Conservation (phyloP, 1,140 invertebrate species). For the Drosophila pseudoananassae region DNA sequence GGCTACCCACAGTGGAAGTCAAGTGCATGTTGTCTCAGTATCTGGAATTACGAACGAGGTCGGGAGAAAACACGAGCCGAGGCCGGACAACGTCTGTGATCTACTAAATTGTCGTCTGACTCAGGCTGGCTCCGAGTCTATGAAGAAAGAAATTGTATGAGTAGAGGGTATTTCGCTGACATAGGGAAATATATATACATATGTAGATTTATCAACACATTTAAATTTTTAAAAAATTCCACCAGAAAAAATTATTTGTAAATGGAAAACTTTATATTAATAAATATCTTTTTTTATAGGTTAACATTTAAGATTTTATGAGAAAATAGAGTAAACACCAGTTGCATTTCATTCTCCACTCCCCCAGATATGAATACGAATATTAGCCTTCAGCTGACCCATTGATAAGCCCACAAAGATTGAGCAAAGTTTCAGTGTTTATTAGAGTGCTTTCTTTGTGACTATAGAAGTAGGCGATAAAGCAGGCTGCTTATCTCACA, state of each 20-base stretch:
- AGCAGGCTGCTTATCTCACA: slow-evolving; percentile 43
- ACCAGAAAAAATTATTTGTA: too few species aligned
- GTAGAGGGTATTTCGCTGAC: slow-evolving; percentile 23
- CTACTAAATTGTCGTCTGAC: slow-evolving; percentile 45
- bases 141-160: slow-evolving; percentile 50
- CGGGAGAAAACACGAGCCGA: slow-evolving; percentile 14
- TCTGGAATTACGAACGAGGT: slow-evolving; percentile 18
- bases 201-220: too few species aligned
- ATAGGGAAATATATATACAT: too few species aligned
- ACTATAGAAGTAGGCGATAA: not conserved
- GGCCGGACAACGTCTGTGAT: slow-evolving; percentile 28
- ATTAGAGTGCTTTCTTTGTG: slow-evolving; percentile 26
- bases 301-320: not conserved
- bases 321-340: slow-evolving; percentile 2
- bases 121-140: slow-evolving; percentile 28
- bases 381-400: slow-evolving; percentile 4
- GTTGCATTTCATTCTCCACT: not conserved
- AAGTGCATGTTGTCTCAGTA: slow-evolving; percentile 35
- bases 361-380: slow-evolving; percentile 6
- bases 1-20: slow-evolving; percentile 27
- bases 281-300: not conserved
- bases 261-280: too few species aligned
- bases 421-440: slow-evolving; percentile 31
- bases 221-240: too few species aligned
- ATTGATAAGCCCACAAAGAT: slow-evolving; percentile 20